These are phyloP conservation scores for Esperia sulphurella DNA, from an alignment of 2,888 invertebrate species.

Conservation along the genomic window DNA sequence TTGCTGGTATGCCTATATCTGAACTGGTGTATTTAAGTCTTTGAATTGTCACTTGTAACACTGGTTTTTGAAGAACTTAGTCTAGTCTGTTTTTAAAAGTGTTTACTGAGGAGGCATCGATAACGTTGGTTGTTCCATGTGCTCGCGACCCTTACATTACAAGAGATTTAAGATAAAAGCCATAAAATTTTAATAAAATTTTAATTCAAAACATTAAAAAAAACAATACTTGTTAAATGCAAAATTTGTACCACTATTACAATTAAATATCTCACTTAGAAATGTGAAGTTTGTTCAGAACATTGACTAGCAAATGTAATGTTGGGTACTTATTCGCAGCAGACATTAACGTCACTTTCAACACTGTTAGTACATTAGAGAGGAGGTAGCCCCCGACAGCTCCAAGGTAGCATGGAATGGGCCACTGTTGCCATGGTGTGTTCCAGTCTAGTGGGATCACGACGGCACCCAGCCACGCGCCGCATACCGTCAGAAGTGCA, in stretches of 20 bases:
- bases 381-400: conserved; percentile 81
- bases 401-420: conserved; percentile 85
- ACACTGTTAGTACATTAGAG: conserved; percentile 76
- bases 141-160: too few species aligned
- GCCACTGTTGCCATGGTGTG: conserved; percentile 92
- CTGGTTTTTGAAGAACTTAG: too few species aligned
- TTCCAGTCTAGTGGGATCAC: conserved; percentile 96
- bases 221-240: neutral
- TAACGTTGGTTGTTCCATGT: too few species aligned
- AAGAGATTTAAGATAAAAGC: too few species aligned
- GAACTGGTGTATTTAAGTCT: too few species aligned
- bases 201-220: neutral
- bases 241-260: neutral
- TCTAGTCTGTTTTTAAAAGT: too few species aligned
- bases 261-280: conserved; percentile 29
- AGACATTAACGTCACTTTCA: conserved; percentile 56
- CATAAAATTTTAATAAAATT: neutral
- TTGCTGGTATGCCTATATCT: too few species aligned
- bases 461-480: conserved; percentile 91
- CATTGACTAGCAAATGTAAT: conserved; percentile 45
- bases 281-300: conserved; percentile 45
- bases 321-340: conserved; percentile 58
- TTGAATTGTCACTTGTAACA: too few species aligned
- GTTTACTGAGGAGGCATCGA: too few species aligned
- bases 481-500: conserved; percentile 81